Evolutionary conservation across 2,797 vertebrate genomes (phyloP).

Genomic region (Typhlichthys subterraneus): DNA sequence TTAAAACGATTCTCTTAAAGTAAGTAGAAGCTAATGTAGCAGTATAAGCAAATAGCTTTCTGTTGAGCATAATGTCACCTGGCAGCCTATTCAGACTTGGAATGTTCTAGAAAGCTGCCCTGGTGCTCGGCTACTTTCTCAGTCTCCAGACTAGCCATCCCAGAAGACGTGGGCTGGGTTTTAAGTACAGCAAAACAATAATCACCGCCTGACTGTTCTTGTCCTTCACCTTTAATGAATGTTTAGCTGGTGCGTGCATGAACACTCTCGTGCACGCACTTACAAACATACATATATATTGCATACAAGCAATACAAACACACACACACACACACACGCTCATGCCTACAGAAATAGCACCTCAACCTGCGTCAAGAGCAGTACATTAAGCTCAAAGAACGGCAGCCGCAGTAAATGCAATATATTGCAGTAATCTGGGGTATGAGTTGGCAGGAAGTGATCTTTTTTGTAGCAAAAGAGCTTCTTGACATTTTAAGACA

Average conservation of each 20-base stretch:
- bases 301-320: background rate
- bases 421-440: slow-evolving; percentile 27
- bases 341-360: slow-evolving; percentile 4
- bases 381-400: slow-evolving; percentile 15
- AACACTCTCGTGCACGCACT: slow-evolving; percentile 7
- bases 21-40: too few species aligned
- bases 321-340: background rate
- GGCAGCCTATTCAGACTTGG: too few species aligned
- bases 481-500: slow-evolving; percentile 64
- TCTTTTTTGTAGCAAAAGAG: slow-evolving; percentile 45
- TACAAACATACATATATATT: too few species aligned
- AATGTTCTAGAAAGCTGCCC: slow-evolving; percentile 22
- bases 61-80: too few species aligned
- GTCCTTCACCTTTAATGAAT: slow-evolving; percentile 48
- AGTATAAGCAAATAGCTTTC: too few species aligned
- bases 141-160: slow-evolving; percentile 41
- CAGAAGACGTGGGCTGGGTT: slow-evolving; percentile 50
- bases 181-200: slow-evolving; percentile 59
- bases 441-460: slow-evolving; percentile 47
- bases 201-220: slow-evolving; percentile 31
- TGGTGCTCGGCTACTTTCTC: slow-evolving; percentile 54
- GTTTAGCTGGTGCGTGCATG: background rate
- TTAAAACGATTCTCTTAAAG: too few species aligned
- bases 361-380: slow-evolving; percentile 31
- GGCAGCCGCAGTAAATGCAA: slow-evolving; percentile 16